Base-by-base conservation (phyloP, 2,113 vertebrate species). In the Equus quagga region DNA sequence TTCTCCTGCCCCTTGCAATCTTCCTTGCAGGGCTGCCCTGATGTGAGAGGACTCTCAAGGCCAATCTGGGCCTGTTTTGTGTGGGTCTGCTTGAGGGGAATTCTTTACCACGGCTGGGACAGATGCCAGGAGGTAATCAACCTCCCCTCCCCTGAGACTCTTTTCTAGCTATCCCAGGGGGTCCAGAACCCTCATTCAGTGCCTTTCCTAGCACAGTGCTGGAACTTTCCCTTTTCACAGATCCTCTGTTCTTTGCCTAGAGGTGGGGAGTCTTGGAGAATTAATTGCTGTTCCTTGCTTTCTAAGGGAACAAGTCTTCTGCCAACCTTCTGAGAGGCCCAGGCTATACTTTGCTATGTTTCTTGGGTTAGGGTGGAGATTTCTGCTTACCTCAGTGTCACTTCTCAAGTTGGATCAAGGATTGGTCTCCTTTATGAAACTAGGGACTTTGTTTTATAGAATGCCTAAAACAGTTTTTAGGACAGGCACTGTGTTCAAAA, bases 361-460 rank as follows among this genome's bases (percentile, higher is more conserved):
- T 92, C 33, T 75, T 92, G 60, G 26, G 23, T 26, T 87, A 7
- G 24, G 19, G 15, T 21, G 46, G 31, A 17, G 8, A 69, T 70
- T 91, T 89, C 56, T 89, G 51, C 36, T 86, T 51, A 54, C 1
- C 0, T 17, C 54, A n/a, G 26, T 19, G 44, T 91, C 2, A 82
- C 21, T 28, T 26, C 31, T 84, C 41, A 72, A 31, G 44, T 85
- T 87, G 44, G 41, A 75, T 62, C 24, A 84, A 28, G 41, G 19
- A 81, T 46, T 85, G 80, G 60, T 93, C 46, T 93, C 79, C 18
- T 95, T 69, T 62, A 54, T 84, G 64, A 58, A 95, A 78, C 26
- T 90, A 49, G 19, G 26, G 19, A 54, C 17, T 97, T 65, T 44
- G 17, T 84, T 92, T 94, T 44, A 7, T 89, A 64, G 4, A 64